Evolutionary conservation across 2,797 vertebrate species (phyloP), one percentile per base, ranked within the genome.

Genomic region (Bryconaethiops microstoma): DNA sequence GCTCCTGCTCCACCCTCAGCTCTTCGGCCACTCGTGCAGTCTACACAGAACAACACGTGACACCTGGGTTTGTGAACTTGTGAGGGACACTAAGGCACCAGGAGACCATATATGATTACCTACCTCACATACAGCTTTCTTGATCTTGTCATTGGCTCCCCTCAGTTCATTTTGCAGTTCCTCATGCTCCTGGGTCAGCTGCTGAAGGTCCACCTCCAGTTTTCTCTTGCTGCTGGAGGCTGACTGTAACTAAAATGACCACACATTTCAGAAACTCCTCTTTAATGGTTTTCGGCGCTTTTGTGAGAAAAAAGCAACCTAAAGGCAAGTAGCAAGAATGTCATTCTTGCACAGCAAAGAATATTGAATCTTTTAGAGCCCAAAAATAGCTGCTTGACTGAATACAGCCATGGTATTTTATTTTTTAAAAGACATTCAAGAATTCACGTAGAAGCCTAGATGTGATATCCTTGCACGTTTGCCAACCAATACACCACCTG

Each of bases 201-300:
- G 91, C 90, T 95, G 95, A 13, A 95, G 77, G 69, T 96, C 94
- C 86, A 92, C 92, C 91, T 96, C 96, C 89, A 96, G 92, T 89
- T 96, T 95, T 88, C 95, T 94, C 90, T 95, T 94, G 73, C 89
- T 89, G 0, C 78, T 91, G 85, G 93, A 91, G 71, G 92, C 91
- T 39, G 87, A 87, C 92, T 96, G 96, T 85, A 91, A 87, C 93
- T 96, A 85, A 82, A 89, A 80, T 8, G 13, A 68, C 16, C 52
- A n/a, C n/a, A n/a, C n/a, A n/a, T n/a, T n/a, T n/a, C n/a, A n/a
- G n/a, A n/a, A n/a, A n/a, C n/a, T n/a, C n/a, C n/a, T n/a, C n/a
- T n/a, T n/a, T n/a, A n/a, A n/a, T n/a, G n/a, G n/a, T n/a, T n/a
- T n/a, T n/a, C n/a, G n/a, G n/a, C n/a, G n/a, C n/a, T n/a, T n/a